Evolutionary conservation across 2,888 invertebrate species (phyloP), one percentile per base, ranked within the genome.

Genomic region (Polymixis lichenea): DNA sequence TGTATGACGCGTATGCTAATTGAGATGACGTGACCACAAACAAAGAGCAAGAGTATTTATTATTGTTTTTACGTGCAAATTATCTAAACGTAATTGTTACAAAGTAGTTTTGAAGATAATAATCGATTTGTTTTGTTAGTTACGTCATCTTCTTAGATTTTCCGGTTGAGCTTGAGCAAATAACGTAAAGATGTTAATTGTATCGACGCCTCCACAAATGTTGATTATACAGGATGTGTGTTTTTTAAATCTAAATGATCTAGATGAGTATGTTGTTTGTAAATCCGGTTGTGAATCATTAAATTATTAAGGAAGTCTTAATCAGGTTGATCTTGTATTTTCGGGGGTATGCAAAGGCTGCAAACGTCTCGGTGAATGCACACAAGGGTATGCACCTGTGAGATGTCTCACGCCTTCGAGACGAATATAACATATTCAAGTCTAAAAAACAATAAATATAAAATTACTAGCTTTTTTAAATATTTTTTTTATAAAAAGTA

Each of bases 1-100:
- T 77, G 72, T n/a, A 67, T 75, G 82, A 77, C 82, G 75, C 62
- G 17, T 73, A 73, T 70, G 71, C 55, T 81, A 82, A 88, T 84
- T 58, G 75, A 75, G 75, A 75, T 82, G 82, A 88, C 87, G 86
- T 68, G 76, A 71, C 65, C 71, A 28, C 55, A 49, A 73, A 60
- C 72, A 76, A 86, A 69, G 43, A 71, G 55, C 43, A 46, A 66
- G 53, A 77, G 61, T 67, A 58, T 77, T 69, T 75, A 62, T 61
- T 58, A 73, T 81, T 56, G 78, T 80, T 72, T 79, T 79, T 65
- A 77, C 51, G 56, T 49, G 67, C 71, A 69, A 84, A 82, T 85
- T 73, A 83, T 66, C 61, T 46, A 60, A 74, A 69, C 28, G 55
- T 78, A 73, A 82, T 87, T 82, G 68, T 78, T 72, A 62, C 65